A percentile compares a stretch with the other conserved stretches of the same genome.
These are phyloP conservation scores for Elmis aenea DNA, from an alignment of 2,888 invertebrate species.

Conservation along the genomic window DNA sequence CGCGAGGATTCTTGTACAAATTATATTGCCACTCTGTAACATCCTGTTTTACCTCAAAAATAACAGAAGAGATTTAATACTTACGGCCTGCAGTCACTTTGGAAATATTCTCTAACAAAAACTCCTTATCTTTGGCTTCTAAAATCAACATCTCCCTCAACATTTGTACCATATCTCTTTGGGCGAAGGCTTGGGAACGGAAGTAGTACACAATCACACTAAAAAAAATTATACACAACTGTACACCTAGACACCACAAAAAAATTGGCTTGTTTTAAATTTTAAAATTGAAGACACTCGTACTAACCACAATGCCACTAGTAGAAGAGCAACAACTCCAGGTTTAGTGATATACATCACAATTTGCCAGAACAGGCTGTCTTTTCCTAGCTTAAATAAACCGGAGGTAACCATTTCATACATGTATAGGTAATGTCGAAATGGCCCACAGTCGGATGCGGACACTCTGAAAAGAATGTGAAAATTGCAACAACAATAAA, in stretches of 20 bases:
- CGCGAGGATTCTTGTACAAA: too few species aligned
- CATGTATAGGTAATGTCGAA: slow-evolving; percentile 52
- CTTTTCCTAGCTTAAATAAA: slow-evolving; percentile 49
- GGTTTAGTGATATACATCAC: slow-evolving; percentile 54
- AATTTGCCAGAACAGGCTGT: slow-evolving; percentile 45
- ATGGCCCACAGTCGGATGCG: slow-evolving; percentile 61
- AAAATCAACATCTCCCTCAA: slow-evolving; percentile 61
- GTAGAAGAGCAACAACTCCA: slow-evolving; percentile 56
- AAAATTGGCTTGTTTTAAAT: slow-evolving; percentile 4
- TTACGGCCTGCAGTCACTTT: slow-evolving; percentile 58
- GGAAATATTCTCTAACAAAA: slow-evolving; percentile 58
- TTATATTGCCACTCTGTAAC: slow-evolving; percentile 16
- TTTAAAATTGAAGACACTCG: background rate
- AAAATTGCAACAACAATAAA: slow-evolving; percentile 5
- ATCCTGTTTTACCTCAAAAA: background rate
- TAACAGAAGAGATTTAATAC: slow-evolving; percentile 14
- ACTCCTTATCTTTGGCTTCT: slow-evolving; percentile 67
- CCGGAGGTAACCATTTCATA: slow-evolving; percentile 56
- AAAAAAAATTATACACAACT: slow-evolving; percentile 19
- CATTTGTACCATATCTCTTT: slow-evolving; percentile 55
- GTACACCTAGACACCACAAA: too few species aligned
- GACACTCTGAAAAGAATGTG: slow-evolving; percentile 46
- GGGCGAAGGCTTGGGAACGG: slow-evolving; percentile 58
- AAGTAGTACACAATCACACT: slow-evolving; percentile 61
- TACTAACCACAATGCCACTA: slow-evolving; percentile 57